Conservation (phyloP, 53 echinoderm and acorn worm genomes). For the Luidia sarsii region DNA sequence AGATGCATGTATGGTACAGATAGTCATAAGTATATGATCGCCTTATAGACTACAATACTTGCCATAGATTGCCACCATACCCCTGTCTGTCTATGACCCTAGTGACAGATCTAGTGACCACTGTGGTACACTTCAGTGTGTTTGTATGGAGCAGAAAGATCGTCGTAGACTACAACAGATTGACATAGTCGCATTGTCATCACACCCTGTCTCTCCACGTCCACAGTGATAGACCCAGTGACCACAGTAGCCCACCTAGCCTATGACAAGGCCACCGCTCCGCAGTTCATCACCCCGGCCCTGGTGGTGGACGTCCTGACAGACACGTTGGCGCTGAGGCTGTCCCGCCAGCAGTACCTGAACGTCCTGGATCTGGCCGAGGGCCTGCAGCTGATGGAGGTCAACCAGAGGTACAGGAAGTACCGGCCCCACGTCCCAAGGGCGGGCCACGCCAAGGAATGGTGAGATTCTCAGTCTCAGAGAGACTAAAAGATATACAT, state of each 20-base stretch:
- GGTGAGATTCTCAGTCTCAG: slow-evolving; percentile 69
- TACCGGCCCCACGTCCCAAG: slow-evolving; percentile 72
- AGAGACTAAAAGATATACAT: too few species aligned
- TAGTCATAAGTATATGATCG: too few species aligned
- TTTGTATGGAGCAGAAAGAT: too few species aligned
- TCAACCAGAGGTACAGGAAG: slow-evolving; percentile 88
- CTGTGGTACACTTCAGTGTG: too few species aligned
- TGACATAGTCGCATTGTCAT: too few species aligned
- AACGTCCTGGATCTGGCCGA: slow-evolving; percentile 72
- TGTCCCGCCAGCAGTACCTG: slow-evolving; percentile 87
- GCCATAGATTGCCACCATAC: too few species aligned
- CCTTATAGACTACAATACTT: too few species aligned
- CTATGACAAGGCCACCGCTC: slow-evolving; percentile 79
- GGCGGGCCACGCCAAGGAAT: slow-evolving; percentile 71
- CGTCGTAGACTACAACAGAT: too few species aligned
- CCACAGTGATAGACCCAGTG: slow-evolving; percentile 81
- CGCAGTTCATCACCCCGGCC: slow-evolving; percentile 70
- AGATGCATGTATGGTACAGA: too few species aligned
- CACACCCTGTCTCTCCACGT: too few species aligned
- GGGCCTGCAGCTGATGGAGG: slow-evolving; percentile 77
- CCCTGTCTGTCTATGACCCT: too few species aligned
- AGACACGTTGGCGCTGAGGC: slow-evolving; percentile 60
- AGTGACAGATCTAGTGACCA: too few species aligned
- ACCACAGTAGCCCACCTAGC: slow-evolving; percentile 80
- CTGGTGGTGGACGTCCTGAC: slow-evolving; percentile 85